These are phyloP conservation scores for Toxostoma redivivum DNA, from an alignment of 2,113 vertebrate genomes.

Conservation along the genomic window DNA sequence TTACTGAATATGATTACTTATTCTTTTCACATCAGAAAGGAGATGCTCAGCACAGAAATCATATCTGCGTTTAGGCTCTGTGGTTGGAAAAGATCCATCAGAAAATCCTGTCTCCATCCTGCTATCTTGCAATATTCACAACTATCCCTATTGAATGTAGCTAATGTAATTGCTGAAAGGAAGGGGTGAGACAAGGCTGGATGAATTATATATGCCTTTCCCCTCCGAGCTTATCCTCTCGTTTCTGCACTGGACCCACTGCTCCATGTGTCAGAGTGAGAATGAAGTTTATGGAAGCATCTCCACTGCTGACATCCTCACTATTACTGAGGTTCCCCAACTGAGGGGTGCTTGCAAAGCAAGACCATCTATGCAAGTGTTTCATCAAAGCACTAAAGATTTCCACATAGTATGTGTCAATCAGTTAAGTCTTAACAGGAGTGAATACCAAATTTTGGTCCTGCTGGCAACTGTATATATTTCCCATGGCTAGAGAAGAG, in stretches of 20 bases:
- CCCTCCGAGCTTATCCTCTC: neutral
- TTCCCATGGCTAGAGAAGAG: neutral
- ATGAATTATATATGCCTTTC: slow-evolving; percentile 16
- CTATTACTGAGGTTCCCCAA: neutral
- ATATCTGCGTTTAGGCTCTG: neutral
- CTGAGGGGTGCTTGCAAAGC: neutral
- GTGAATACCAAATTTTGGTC: neutral
- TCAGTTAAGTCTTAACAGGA: neutral
- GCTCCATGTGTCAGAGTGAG: neutral
- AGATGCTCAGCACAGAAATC: neutral
- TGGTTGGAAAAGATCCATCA: neutral
- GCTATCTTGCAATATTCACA: neutral
- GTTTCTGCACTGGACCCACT: neutral
- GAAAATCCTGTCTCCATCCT: neutral
- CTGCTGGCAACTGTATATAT: neutral
- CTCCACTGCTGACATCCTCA: neutral
- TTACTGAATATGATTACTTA: neutral
- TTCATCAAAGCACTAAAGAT: neutral
- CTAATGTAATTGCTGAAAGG: neutral
- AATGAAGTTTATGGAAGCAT: neutral
- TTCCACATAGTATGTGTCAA: neutral
- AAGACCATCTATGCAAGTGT: neutral
- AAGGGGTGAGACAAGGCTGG: neutral
- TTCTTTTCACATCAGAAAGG: neutral
- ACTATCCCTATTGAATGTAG: neutral